phyloP scores from a whole-genome alignment of 1,140 invertebrate species.

The Ladona fulva region DNA sequence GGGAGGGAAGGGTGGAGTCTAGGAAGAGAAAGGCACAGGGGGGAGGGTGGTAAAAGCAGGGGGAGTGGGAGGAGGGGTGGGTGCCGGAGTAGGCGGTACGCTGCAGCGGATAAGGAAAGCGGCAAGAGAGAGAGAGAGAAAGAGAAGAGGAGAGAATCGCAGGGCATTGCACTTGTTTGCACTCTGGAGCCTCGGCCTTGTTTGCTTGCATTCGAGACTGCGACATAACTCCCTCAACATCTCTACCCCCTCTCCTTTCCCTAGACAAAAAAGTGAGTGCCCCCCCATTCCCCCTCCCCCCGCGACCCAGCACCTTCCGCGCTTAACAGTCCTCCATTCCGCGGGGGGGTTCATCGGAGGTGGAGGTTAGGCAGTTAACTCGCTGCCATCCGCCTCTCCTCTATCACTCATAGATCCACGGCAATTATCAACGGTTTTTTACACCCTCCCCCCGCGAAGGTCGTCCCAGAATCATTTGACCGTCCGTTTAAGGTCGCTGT shows the following conservation, averaged over 20 bases:
- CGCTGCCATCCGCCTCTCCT: too few species aligned
- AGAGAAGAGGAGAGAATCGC: not conserved
- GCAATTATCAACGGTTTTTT: too few species aligned
- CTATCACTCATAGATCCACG: too few species aligned
- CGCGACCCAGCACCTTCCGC: not conserved
- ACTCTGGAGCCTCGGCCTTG: not conserved
- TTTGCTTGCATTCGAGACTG: not conserved
- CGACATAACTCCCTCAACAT: not conserved
- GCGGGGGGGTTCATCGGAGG: not conserved
- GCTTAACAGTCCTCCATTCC: too few species aligned
- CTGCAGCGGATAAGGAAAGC: too few species aligned
- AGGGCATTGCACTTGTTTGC: slow-evolving; percentile 7
- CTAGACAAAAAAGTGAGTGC: not conserved
- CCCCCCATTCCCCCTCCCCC: not conserved
- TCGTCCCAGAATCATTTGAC: not conserved
- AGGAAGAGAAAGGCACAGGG: not conserved
- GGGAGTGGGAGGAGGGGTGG: not conserved
- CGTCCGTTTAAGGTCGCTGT: not conserved
- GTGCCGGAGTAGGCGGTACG: not conserved
- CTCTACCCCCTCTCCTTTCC: not conserved
- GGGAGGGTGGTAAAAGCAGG: not conserved
- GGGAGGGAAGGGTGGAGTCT: not conserved
- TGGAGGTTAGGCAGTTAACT: not conserved
- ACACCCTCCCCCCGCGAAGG: not conserved
- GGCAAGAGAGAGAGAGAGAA: not conserved